Evolutionary conservation across 2,113 vertebrate genomes (phyloP).

Genomic region (Stegostoma tigrinum): DNA sequence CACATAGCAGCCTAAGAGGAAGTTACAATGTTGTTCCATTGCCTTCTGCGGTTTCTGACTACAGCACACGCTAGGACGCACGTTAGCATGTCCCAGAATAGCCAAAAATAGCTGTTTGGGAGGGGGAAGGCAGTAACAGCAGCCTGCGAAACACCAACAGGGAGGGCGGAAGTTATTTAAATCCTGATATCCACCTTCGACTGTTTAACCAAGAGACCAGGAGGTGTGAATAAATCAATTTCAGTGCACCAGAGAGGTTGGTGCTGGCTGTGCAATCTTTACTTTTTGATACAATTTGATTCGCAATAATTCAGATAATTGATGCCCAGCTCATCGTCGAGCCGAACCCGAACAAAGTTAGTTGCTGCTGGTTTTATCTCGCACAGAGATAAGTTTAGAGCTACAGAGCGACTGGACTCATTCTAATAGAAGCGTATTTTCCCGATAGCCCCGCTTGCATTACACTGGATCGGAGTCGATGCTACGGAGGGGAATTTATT

Average conservation of each 20-base stretch:
- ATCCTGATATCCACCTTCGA: not conserved
- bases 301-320: not conserved
- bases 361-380: not conserved
- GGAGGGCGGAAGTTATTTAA: not conserved
- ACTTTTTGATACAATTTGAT: not conserved
- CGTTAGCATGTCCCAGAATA: not conserved
- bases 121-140: not conserved
- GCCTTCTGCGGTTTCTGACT: not conserved
- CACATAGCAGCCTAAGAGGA: not conserved
- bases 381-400: not conserved
- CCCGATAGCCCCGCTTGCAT: not conserved
- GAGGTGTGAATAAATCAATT: not conserved
- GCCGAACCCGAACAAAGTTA: not conserved
- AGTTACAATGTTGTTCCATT: conserved; percentile 31
- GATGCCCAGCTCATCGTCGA: not conserved
- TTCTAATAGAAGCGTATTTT: not conserved
- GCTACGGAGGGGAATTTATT: not conserved
- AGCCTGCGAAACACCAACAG: not conserved
- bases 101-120: not conserved
- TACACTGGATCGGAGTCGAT: not conserved
- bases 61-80: not conserved
- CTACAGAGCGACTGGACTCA: not conserved
- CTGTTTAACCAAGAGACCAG: not conserved
- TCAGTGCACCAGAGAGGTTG: not conserved
- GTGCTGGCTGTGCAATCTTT: not conserved